These are phyloP conservation scores for Andricus curvator DNA, from an alignment of 2,888 invertebrate species.

Conservation along the genomic window DNA sequence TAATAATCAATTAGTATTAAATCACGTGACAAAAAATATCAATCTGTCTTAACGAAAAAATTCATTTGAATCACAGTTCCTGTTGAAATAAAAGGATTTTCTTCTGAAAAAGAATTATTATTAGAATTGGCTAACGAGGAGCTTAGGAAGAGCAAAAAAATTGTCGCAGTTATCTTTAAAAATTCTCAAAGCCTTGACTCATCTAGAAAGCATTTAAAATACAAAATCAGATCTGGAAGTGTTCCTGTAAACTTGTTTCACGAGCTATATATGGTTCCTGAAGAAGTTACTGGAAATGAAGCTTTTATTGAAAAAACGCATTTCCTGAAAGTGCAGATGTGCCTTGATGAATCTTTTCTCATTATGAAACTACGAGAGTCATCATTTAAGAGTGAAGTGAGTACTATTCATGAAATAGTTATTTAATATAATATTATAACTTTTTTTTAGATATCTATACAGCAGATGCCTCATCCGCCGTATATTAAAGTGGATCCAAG, in stretches of 20 bases:
- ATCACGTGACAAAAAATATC: no score
- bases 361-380: conserved; percentile 51
- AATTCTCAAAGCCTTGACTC: conserved; percentile 46
- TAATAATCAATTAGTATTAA: no score
- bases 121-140: conserved; percentile 60
- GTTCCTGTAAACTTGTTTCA: background rate
- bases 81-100: conserved; percentile 60
- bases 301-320: conserved; percentile 53
- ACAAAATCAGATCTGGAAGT: conserved; percentile 67
- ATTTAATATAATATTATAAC: background rate
- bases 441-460: conserved; percentile 65
- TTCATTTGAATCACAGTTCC: background rate
- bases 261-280: no score
- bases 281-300: conserved; percentile 45
- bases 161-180: conserved; percentile 68
- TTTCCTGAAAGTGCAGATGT: conserved; percentile 68
- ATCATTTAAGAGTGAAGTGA: conserved; percentile 43
- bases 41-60: no score
- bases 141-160: conserved; percentile 48
- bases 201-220: conserved; percentile 62
- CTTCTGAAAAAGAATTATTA: conserved; percentile 66
- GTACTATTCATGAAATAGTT: background rate
- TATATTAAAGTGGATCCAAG: conserved; percentile 60
- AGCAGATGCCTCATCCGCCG: conserved; percentile 74
- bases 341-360: conserved; percentile 69